These are phyloP conservation scores for Leptopilina drosophilae DNA, from an alignment of 2,888 invertebrate species.

Conservation along the genomic window DNA sequence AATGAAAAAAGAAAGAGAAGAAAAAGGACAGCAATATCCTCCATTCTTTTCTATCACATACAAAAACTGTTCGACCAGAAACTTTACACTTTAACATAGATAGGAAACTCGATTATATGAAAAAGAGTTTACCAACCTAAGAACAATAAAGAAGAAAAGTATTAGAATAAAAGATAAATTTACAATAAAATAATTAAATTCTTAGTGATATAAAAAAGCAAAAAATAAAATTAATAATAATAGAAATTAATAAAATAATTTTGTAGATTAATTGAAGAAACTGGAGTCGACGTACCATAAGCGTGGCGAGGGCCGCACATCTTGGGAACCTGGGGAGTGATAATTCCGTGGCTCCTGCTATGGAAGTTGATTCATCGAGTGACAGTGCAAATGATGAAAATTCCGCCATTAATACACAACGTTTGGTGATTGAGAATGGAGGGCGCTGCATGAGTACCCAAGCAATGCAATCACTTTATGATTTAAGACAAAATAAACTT, in stretches of 20 bases:
- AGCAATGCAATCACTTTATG: constrained; percentile 90
- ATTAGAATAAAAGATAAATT: too few species aligned
- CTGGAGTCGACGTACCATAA: constrained; percentile 4
- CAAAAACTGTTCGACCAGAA: too few species aligned
- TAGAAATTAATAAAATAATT: background rate
- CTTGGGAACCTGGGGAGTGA: constrained; percentile 10
- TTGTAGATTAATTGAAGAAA: constrained; percentile 17
- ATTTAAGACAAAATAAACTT: constrained; percentile 88
- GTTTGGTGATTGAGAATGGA: constrained; percentile 72
- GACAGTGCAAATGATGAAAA: constrained; percentile 47
- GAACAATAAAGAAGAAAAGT: too few species aligned
- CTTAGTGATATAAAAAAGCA: background rate
- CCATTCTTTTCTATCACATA: too few species aligned
- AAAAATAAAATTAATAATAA: too few species aligned
- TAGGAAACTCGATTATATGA: too few species aligned
- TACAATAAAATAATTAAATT: too few species aligned
- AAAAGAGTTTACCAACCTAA: too few species aligned
- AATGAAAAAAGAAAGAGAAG: too few species aligned
- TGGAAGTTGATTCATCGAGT: constrained; percentile 67
- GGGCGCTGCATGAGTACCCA: constrained; percentile 89
- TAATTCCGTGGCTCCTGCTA: constrained; percentile 47
- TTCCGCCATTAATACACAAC: constrained; percentile 47
- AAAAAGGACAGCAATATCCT: too few species aligned
- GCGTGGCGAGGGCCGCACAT: background rate
- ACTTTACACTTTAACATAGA: too few species aligned